Base-by-base conservation (phyloP, 1,140 invertebrate species). In the Pemphigus obesinymphae region DNA sequence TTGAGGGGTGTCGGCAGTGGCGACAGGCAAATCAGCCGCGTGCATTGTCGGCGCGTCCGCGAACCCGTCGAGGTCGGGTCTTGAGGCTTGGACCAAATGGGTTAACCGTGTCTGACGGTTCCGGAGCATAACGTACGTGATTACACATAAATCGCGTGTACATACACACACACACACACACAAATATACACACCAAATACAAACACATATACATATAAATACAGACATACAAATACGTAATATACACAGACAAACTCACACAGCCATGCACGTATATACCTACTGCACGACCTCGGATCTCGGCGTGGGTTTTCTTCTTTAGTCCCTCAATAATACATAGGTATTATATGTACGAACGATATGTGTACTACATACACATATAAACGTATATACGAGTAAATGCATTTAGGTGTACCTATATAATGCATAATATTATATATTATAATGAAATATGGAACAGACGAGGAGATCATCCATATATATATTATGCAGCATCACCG, bases 81-180 rank as follows among this genome's bases (percentile, higher is more conserved):
- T 75, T 53, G 72, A 75, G 48, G 43, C 31, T 72, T 45, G 4
- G 7, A 23, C 45, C 29, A 75, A 53, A 75, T 53, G 72, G 72
- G 72, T 50, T 53, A 75, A 75, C 72, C 72, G 48, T 75, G 72
- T 75, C 72, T 37, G 43, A 55, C 70, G 26, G 48, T 75, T 75
- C 72, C 72, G 72, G 72, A 53, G 72, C 72, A 75, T 48, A 31
- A 50, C 26, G 37, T 45, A 70, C 63, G 63, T 37, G 63, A 68
- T 43, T 45, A 29, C 11, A 45, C 40, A 26, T 70, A 11, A 43
- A 58, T 10, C n/a, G n/a, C 26, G 5, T 13, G 34, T n/a, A 61
- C 29, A 20, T 17, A 63, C 58, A 31, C 11, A 43, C 11, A 68
- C 66, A 17, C 10, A 20, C 3, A 10, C 31, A 40, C 31, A 37